Conservation (phyloP, 2,888 invertebrate species). For the Heliconius ethilla region DNA sequence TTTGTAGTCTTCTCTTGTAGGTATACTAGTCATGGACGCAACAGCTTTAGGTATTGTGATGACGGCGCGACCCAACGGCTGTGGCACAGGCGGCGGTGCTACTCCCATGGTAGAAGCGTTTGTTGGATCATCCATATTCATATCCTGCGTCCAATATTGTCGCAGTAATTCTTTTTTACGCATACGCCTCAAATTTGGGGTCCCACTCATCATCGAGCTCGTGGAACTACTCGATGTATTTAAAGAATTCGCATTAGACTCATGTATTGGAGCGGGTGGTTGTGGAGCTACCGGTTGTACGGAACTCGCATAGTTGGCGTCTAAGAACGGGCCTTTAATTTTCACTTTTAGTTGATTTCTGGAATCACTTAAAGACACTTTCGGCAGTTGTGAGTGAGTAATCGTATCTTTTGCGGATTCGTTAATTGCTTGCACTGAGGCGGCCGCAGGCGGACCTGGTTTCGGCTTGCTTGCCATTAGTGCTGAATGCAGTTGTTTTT, state of each 20-base stretch:
- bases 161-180: conserved; percentile 93
- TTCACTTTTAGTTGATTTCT: conserved; percentile 94
- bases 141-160: conserved; percentile 91
- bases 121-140: conserved; percentile 90
- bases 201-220: conserved; percentile 81
- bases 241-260: conserved; percentile 63
- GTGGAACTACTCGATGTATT: conserved; percentile 70
- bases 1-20: conserved; percentile 92
- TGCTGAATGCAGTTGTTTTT: conserved; percentile 87
- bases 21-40: conserved; percentile 93
- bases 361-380: conserved; percentile 89
- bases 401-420: conserved; percentile 59
- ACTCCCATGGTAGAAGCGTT: conserved; percentile 74
- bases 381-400: conserved; percentile 74
- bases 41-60: conserved; percentile 94
- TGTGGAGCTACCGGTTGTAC: conserved; percentile 82
- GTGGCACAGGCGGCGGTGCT: conserved; percentile 82
- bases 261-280: conserved; percentile 69
- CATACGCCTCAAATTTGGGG: conserved; percentile 91
- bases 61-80: conserved; percentile 85
- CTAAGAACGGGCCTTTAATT: conserved; percentile 93
- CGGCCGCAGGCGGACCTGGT: conserved; percentile 55
- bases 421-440: conserved; percentile 48
- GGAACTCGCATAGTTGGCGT: conserved; percentile 86
- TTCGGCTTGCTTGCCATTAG: conserved; percentile 82